These are phyloP conservation scores for Cheirogaleus major DNA, from an alignment of 2,797 vertebrate species.

Conservation along the genomic window DNA sequence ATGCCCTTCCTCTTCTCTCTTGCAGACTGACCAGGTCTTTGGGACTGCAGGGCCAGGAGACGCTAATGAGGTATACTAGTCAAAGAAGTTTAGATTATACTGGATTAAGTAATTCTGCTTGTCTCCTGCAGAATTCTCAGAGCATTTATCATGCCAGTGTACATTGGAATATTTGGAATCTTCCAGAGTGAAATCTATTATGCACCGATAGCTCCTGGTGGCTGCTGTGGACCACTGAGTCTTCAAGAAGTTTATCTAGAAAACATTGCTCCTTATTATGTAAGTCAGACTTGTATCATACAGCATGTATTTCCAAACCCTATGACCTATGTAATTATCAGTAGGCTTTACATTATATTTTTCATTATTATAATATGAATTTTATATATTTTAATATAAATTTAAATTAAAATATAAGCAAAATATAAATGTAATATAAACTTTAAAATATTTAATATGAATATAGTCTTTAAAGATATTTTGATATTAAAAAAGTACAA, in stretches of 20 bases:
- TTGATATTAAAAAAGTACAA: background rate
- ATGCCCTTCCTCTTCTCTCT: background rate
- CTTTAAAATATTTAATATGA: background rate
- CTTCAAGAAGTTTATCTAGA: background rate
- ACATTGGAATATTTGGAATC: background rate
- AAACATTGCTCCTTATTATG: background rate
- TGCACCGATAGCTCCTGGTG: background rate
- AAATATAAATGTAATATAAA: background rate
- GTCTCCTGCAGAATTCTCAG: background rate
- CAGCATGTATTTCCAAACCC: background rate
- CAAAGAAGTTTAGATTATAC: background rate
- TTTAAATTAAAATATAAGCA: background rate
- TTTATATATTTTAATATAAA: background rate
- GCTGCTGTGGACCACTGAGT: no score
- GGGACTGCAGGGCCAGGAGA: background rate
- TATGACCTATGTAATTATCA: background rate
- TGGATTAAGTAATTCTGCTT: no score
- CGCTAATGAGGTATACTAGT: background rate
- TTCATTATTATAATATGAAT: background rate
- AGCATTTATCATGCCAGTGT: background rate
- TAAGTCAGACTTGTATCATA: background rate
- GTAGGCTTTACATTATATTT: background rate
- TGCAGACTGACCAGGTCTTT: background rate
- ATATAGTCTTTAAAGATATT: background rate
- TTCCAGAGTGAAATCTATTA: background rate